A percentile compares a stretch with the other conserved stretches of the same genome.
Evolutionary conservation across 2,797 vertebrate genomes (phyloP).

Genomic region (Vireo griseus): DNA sequence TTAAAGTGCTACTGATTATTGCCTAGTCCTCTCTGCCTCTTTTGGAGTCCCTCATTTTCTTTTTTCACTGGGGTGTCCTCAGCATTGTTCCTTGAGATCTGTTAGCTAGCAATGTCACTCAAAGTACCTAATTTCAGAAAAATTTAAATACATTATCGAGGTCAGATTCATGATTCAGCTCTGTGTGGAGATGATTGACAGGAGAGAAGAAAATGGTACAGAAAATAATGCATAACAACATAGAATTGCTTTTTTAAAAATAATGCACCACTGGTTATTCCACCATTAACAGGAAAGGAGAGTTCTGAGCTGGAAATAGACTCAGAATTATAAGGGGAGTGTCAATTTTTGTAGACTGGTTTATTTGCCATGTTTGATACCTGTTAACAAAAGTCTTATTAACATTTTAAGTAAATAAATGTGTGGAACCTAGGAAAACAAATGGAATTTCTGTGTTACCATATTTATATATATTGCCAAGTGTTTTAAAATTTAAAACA

Average conservation of each 20-base stretch:
- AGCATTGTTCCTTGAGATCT: neutral
- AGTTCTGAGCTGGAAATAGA: neutral
- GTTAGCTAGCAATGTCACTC: neutral
- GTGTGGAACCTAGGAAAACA: neutral
- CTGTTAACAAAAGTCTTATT: neutral
- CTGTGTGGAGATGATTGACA: neutral
- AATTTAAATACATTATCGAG: neutral
- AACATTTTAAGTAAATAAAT: neutral
- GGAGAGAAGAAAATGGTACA: neutral
- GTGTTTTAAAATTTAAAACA: neutral
- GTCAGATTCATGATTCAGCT: neutral
- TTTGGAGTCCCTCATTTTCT: neutral
- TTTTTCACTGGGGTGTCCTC: neutral
- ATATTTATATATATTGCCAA: neutral
- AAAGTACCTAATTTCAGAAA: neutral
- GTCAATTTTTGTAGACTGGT: neutral
- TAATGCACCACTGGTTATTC: neutral
- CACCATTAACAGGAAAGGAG: neutral
- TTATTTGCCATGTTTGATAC: neutral
- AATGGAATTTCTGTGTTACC: neutral
- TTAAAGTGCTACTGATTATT: neutral
- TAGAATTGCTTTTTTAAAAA: neutral
- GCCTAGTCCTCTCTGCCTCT: neutral
- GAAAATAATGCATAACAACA: neutral
- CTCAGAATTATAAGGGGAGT: neutral